phyloP scores from a whole-genome alignment of 2,797 vertebrate species.

The Cyprinella venusta region DNA sequence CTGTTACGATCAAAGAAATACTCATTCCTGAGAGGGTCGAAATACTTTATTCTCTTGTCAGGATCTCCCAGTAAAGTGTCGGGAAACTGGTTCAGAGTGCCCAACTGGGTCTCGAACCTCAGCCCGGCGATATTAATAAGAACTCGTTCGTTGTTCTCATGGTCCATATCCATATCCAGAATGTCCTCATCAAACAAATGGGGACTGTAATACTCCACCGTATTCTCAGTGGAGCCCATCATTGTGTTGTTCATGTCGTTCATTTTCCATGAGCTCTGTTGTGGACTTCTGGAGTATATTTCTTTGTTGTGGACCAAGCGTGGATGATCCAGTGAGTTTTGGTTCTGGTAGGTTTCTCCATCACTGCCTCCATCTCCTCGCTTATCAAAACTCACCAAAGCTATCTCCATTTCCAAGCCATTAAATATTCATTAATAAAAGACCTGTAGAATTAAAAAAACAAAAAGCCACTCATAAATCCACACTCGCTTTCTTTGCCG shows the following conservation, averaged over 20 bases:
- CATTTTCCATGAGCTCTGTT: slow-evolving; percentile 75
- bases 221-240: slow-evolving; percentile 71
- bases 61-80: slow-evolving; percentile 93
- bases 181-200: slow-evolving; percentile 81
- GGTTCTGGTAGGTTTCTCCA: slow-evolving; percentile 71
- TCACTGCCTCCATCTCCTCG: slow-evolving; percentile 75
- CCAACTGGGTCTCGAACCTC: slow-evolving; percentile 91
- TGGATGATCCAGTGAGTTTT: slow-evolving; percentile 70
- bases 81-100: slow-evolving; percentile 93
- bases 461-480: slow-evolving; percentile 55
- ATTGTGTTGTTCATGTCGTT: slow-evolving; percentile 82
- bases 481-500: slow-evolving; percentile 21
- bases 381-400: slow-evolving; percentile 90
- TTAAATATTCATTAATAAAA: slow-evolving; percentile 55
- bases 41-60: slow-evolving; percentile 89
- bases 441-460: slow-evolving; percentile 60
- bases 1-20: slow-evolving; percentile 97
- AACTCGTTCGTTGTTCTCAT: slow-evolving; percentile 86
- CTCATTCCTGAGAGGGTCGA: slow-evolving; percentile 94
- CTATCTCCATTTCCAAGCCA: slow-evolving; percentile 86
- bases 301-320: slow-evolving; percentile 76
- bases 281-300: slow-evolving; percentile 71
- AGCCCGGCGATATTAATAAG: slow-evolving; percentile 93
- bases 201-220: slow-evolving; percentile 80
- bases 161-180: slow-evolving; percentile 75